Conservation (phyloP, 2,888 invertebrate genomes). For the Troides aeacus region DNA sequence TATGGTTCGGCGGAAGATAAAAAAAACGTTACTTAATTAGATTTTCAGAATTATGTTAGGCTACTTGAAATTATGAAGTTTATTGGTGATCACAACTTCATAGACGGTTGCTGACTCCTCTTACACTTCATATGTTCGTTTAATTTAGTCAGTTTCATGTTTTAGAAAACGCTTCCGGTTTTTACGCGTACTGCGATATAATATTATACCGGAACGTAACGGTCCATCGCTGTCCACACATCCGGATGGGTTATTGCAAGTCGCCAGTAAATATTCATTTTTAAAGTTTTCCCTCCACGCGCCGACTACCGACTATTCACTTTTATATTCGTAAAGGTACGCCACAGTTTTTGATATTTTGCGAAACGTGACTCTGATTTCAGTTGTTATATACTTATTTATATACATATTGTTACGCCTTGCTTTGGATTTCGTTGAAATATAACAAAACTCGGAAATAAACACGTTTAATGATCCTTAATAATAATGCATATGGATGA, state of each 20-base stretch:
- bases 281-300: constrained; percentile 37
- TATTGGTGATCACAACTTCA: no score
- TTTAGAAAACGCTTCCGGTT: constrained; percentile 4
- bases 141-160: neutral
- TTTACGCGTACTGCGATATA: constrained; percentile 31
- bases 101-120: neutral
- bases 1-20: no score
- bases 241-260: constrained; percentile 48
- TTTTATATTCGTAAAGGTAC: constrained; percentile 7
- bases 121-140: no score
- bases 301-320: constrained; percentile 1
- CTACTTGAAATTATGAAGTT: no score
- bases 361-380: neutral
- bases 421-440: no score
- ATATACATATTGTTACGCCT: neutral
- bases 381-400: neutral
- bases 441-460: no score
- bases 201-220: constrained; percentile 40
- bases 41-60: no score
- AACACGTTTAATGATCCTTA: no score
- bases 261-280: constrained; percentile 56
- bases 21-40: no score
- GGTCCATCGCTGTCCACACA: constrained; percentile 45
- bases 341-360: constrained; percentile 24
- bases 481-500: no score